These are phyloP conservation scores for Sceloporus undulatus DNA, from an alignment of 2,113 vertebrate species.

Conservation along the genomic window DNA sequence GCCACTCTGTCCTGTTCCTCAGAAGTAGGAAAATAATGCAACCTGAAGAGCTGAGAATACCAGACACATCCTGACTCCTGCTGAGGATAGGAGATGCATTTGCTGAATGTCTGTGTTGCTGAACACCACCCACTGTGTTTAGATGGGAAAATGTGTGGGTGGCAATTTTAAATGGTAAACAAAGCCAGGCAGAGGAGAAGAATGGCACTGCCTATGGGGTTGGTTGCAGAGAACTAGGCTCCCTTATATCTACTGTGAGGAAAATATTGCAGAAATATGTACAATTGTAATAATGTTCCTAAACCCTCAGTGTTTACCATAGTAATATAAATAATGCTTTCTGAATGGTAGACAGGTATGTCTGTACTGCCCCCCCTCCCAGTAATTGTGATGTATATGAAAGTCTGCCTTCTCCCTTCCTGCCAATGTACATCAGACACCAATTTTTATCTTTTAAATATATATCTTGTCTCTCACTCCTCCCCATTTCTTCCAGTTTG, in stretches of 20 bases:
- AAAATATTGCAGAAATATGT: slow-evolving; percentile 31
- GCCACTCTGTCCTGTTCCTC: slow-evolving; percentile 47
- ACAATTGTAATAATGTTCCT: not conserved
- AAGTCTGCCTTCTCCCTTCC: not conserved
- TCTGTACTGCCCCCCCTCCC: not conserved
- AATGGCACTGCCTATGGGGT: slow-evolving; percentile 40
- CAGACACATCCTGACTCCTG: slow-evolving; percentile 52
- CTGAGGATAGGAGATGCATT: slow-evolving; percentile 59
- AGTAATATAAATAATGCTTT: not conserved
- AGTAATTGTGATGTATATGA: not conserved
- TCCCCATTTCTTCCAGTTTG: not conserved
- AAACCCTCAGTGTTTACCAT: not conserved
- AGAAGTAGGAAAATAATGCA: slow-evolving; percentile 35
- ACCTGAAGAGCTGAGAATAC: slow-evolving; percentile 44
- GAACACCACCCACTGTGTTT: slow-evolving; percentile 65
- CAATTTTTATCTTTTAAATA: not conserved
- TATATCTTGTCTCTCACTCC: not conserved
- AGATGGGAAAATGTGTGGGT: slow-evolving; percentile 62
- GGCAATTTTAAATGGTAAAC: slow-evolving; percentile 69
- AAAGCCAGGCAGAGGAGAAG: slow-evolving; percentile 53
- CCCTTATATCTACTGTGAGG: slow-evolving; percentile 16
- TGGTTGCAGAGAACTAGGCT: slow-evolving; percentile 34
- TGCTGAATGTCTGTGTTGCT: slow-evolving; percentile 51
- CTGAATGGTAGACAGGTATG: not conserved
- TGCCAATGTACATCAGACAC: not conserved